Conservation (phyloP, 2,888 invertebrate species). For the Lasioglossum pauxillum region DNA sequence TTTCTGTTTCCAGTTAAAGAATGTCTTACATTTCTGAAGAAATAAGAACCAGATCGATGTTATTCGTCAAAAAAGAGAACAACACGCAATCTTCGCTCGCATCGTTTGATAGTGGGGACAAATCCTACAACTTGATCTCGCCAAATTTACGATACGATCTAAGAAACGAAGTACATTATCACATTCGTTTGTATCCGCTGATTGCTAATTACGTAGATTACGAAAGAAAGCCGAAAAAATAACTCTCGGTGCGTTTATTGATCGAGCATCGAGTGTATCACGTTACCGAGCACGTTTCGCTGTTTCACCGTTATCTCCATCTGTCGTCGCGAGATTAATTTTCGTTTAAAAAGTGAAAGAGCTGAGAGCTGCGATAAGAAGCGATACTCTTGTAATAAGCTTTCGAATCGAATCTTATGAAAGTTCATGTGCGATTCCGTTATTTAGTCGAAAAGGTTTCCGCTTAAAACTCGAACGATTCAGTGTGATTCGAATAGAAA, state of each 20-base stretch:
- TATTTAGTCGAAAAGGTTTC: background rate
- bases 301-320: background rate
- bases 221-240: too few species aligned
- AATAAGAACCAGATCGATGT: background rate
- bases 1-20: background rate
- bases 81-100: background rate
- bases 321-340: constrained; percentile 1
- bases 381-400: background rate
- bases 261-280: background rate
- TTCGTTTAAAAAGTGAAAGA: background rate
- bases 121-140: background rate
- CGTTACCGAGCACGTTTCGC: background rate
- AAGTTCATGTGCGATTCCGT: background rate
- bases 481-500: background rate
- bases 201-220: background rate
- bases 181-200: background rate
- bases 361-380: background rate
- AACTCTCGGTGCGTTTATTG: background rate
- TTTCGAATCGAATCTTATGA: background rate
- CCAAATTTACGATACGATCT: background rate
- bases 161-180: background rate
- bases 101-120: background rate
- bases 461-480: background rate
- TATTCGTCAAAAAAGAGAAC: background rate
- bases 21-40: background rate